Evolutionary conservation across 2,113 vertebrate genomes (phyloP).

Genomic region (Gobiocypris rarus): DNA sequence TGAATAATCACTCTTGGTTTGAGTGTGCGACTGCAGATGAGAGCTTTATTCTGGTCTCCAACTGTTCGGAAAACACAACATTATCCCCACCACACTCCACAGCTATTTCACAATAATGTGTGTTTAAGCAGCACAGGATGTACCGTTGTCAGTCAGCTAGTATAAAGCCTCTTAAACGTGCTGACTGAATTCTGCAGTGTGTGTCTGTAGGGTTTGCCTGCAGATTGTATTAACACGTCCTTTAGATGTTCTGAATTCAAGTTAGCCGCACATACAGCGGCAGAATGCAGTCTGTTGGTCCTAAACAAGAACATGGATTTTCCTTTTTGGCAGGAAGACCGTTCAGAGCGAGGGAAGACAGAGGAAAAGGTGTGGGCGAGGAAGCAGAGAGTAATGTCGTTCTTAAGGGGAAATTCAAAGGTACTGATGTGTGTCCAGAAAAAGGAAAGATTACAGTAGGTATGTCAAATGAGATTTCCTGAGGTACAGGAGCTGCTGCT

Average conservation of each 20-base stretch:
- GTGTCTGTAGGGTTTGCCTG: conserved; percentile 78
- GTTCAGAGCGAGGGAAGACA: conserved; percentile 61
- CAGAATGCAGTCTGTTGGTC: conserved; percentile 56
- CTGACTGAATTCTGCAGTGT: conserved; percentile 70
- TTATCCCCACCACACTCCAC: conserved; percentile 74
- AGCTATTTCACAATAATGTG: conserved; percentile 74
- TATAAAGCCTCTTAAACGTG: conserved; percentile 72
- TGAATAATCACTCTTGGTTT: conserved; percentile 70
- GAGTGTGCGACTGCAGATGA: conserved; percentile 69
- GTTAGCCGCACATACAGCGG: conserved; percentile 57
- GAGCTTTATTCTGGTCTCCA: conserved; percentile 64
- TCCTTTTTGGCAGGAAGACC: conserved; percentile 57
- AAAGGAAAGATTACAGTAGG: conserved; percentile 35
- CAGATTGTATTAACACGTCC: conserved; percentile 73
- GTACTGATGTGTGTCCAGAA: conserved; percentile 64
- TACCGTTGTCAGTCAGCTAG: conserved; percentile 70
- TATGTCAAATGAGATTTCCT: conserved; percentile 44
- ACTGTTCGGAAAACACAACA: conserved; percentile 70
- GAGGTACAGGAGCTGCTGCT: conserved; percentile 27
- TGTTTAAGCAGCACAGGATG: conserved; percentile 19
- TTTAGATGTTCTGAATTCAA: conserved; percentile 67
- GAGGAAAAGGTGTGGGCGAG: conserved; percentile 68
- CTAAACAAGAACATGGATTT: conserved; percentile 59
- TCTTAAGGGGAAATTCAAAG: conserved; percentile 70
- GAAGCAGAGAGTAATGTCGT: conserved; percentile 69